Evolutionary conservation across 2,888 invertebrate genomes (phyloP).

Genomic region (Diarsia rubi): DNA sequence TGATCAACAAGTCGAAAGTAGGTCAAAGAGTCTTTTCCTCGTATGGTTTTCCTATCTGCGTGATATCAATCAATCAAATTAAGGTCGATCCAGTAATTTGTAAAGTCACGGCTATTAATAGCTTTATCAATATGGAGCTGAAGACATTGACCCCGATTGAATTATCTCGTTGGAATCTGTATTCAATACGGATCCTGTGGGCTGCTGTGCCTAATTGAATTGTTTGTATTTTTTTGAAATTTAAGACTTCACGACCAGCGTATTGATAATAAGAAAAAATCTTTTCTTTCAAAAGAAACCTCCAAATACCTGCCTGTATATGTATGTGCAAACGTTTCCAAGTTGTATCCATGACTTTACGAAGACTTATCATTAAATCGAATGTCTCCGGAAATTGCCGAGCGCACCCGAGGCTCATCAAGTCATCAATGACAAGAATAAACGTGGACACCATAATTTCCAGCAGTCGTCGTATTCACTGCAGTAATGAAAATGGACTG

Average conservation of each 20-base stretch:
- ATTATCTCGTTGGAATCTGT: slow-evolving; percentile 49
- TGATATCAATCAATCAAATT: slow-evolving; percentile 50
- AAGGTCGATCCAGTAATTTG: slow-evolving; percentile 55
- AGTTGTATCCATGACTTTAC: slow-evolving; percentile 12
- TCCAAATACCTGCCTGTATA: slow-evolving; percentile 6
- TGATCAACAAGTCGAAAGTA: slow-evolving; percentile 14
- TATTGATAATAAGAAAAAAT: neutral
- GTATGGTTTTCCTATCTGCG: slow-evolving; percentile 41
- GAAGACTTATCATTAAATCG: slow-evolving; percentile 22
- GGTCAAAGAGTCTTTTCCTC: slow-evolving; percentile 44
- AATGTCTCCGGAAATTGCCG: slow-evolving; percentile 40
- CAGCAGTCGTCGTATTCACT: slow-evolving; percentile 26
- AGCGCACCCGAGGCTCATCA: slow-evolving; percentile 42
- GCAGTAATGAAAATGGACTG: slow-evolving; percentile 53
- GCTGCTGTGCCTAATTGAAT: slow-evolving; percentile 6
- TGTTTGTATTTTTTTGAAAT: neutral
- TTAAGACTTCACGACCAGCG: neutral
- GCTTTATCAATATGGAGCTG: slow-evolving; percentile 46
- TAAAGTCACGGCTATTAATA: slow-evolving; percentile 51
- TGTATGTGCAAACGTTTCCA: neutral
- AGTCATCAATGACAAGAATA: slow-evolving; percentile 58
- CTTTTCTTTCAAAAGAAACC: slow-evolving; percentile 1
- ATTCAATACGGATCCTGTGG: slow-evolving; percentile 35
- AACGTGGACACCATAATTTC: slow-evolving; percentile 46
- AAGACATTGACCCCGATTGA: slow-evolving; percentile 58